Base-by-base conservation (phyloP, 2,888 invertebrate genomes). In the Megamerina dolium region DNA sequence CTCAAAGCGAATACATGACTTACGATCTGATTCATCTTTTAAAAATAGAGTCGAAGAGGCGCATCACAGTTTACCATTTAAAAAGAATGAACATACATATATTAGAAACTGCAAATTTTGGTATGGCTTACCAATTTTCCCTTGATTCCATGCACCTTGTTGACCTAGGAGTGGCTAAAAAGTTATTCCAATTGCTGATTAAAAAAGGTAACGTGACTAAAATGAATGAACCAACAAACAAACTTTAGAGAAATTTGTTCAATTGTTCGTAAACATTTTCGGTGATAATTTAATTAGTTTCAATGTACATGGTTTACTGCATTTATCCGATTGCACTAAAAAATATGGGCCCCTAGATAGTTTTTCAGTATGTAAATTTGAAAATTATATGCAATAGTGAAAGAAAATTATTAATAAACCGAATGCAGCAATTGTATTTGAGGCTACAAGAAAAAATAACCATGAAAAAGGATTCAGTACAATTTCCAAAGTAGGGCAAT, bases 111-210 rank as follows among this genome's bases (percentile, higher is more conserved):
- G 12, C 33, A 43, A 21, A 30, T 32, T 46, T 46, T 36, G 21
- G 21, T 43, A 48, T 48, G 42, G 45, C 42, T 35, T 41, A 41
- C n/a, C 41, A 48, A 26, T 44, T 44, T 29, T 37, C 36, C 8
- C 27, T 42, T n/a, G 42, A 42, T 27, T 17, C 31, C 3, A 36
- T 42, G 37, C 36, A 41, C 20, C 30, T 47, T 18, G 43, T 41
- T 19, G 47, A 47, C 27, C 34, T 43, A n/a, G 47, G 46, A 36
- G 36, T 47, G 17, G 20, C 26, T 26, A 40, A 43, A 40, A 47
- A 40, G 36, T 43, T 39, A 32, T 13, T 43, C 9, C 29, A 31
- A 20, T 36, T 45, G 20, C 16, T 36, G 19, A 31, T 45, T 19
- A 35, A 39, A 30, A 40, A 43, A 20, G 33, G 30, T 9, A 37